Base-by-base conservation (phyloP, 2,888 invertebrate genomes). In the Copidosoma aretas region DNA sequence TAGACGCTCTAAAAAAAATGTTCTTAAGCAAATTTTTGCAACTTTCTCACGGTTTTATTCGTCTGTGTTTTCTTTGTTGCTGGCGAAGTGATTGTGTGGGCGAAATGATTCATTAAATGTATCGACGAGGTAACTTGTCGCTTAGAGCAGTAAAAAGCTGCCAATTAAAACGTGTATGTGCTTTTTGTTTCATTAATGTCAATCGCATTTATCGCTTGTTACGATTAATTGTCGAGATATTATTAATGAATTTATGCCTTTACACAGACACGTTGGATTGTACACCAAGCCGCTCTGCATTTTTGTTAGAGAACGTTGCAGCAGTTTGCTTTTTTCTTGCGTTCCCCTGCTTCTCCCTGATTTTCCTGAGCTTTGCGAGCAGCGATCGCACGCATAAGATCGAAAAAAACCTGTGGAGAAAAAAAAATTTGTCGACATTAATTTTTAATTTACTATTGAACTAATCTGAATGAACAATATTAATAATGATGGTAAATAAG, bases 321-420 rank as follows among this genome's bases (percentile, higher is more conserved):
- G 88, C 95, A 95, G 86, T 92, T 93, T 85, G 92, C 88, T 86
- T 90, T 91, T 88, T 91, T 93, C 87, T 93, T 91, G 88, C 92
- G 92, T 86, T 90, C 90, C 86, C 92, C 92, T 84, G 92, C 91
- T 86, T 94, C 94, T 80, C 91, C 91, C 85, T 92, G 90, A 78
- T 91, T 92, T 87, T 94, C 95, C 87, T 94, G 94, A 84, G 92
- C 92, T 89, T 98, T 98, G 82, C 97, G 90, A 84, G 95, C 93
- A 80, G 97, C 92, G 86, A 99, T 98, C 88, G 97, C 97, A 78
- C 98, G 90, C 97, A 98, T 98, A 87, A 98, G 90, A 88, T 98
- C 98, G 88, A 95, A 98, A 90, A 99, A 98, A 83, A 98, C 97
- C 97, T 98, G 88, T 10, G 77, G 64, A 82, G 32, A 53, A 12